Conservation (phyloP, 2,888 invertebrate species). For the Gortyna flavago region DNA sequence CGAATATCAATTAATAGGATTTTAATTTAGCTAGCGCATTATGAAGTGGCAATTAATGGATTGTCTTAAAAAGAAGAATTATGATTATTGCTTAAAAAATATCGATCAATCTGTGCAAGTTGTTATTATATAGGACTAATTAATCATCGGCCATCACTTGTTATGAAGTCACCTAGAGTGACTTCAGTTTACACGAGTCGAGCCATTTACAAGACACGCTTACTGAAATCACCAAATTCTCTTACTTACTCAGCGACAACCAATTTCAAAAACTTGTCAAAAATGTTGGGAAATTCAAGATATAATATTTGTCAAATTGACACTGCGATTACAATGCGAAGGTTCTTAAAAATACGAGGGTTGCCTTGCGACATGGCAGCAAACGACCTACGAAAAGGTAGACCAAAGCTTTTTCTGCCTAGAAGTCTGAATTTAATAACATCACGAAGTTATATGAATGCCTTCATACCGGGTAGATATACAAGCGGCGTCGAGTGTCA, state of each 20-base stretch:
- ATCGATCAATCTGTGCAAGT: too few relatives aligned
- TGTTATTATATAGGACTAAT: too few relatives aligned
- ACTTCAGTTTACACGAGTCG: background rate
- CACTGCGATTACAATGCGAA: background rate
- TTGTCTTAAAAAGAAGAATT: too few relatives aligned
- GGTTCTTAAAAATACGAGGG: background rate
- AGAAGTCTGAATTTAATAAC: constrained; percentile 38
- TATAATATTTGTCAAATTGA: background rate
- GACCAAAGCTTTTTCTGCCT: background rate
- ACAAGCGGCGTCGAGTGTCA: constrained; percentile 61
- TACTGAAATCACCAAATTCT: background rate
- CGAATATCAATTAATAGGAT: too few relatives aligned
- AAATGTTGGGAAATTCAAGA: background rate
- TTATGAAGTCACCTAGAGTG: background rate
- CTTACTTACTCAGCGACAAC: background rate
- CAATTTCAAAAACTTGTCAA: background rate
- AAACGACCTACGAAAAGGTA: background rate
- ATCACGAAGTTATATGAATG: constrained; percentile 47
- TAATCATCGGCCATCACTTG: background rate
- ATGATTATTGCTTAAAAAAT: too few relatives aligned
- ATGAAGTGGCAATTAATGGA: too few relatives aligned
- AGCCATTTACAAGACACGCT: background rate
- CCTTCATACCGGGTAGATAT: constrained; percentile 41
- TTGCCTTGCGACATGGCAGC: background rate
- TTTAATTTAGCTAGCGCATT: background rate